Evolutionary conservation across 2,113 vertebrate genomes (phyloP), one percentile per base, ranked within the genome.

Genomic region (Tragulus kanchil): DNA sequence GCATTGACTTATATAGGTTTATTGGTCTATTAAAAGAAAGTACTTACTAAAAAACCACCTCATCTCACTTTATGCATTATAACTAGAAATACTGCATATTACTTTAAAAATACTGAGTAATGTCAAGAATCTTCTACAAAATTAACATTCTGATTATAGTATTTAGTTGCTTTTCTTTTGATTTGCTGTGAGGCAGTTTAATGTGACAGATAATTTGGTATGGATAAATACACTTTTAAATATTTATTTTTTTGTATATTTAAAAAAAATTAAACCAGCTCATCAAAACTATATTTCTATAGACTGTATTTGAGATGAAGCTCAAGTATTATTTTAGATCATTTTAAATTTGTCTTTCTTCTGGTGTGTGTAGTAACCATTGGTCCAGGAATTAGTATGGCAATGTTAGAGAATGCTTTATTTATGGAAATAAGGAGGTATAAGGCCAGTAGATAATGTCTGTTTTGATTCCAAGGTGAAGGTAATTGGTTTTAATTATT

Each of bases 401-500:
- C 45, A 97, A 77, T 71, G 89, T 97, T 95, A 97, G 87, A 89
- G 75, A 93, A 85, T 97, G 36, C 77, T 87, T 95, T 90, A 98
- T 89, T 98, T 86, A 69, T 97, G 89, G 81, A 98, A 98, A 98
- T 98, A 0, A 25, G 93, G 69, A 62, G 84, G 90, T 61, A 42
- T 87, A 83, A 81, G 84, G 79, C 82, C 26, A 88, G 73, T 97
- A 36, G 36, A 36, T 36, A 93, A 89, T 98, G 86, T 97, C 98
- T 98, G 85, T 71, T 98, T 98, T 98, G 90, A 98, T 98, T 82
- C 87, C 90, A 59, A 97, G 97, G 97, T 98, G 97, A 97, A 98
- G 91, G 58, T 96, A 98, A 98, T 97, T 98, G 96, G 61, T 84
- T 98, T 98, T 98, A 98, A 98, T 98, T 98, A 98, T 97, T 77